Base-by-base conservation (phyloP, 2,797 vertebrate species). In the Arctocebus calabarensis region DNA sequence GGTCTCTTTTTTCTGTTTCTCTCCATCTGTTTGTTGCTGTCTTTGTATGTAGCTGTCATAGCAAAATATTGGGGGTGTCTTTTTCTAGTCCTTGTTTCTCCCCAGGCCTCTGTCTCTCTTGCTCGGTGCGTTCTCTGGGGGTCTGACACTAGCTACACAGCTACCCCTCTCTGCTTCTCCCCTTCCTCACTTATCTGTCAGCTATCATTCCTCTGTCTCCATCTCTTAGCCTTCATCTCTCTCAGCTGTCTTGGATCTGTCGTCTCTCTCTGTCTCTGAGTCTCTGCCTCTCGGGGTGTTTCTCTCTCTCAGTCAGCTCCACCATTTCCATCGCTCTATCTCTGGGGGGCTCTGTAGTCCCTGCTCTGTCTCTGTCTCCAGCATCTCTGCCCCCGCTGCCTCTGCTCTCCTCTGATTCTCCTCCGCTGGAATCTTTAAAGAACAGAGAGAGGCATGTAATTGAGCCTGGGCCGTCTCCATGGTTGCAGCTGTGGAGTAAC, bases 381-480 rank as follows among this genome's bases (percentile, higher is more conserved):
- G 25, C 29, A 0, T n/a, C 78, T 57, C 82, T 40, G 34, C 48
- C 88, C 40, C 78, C 25, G 0, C 82, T 16, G 25, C 34, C 62
- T 64, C 40, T 70, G 68, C 40, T 77, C 74, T 20, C 55, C 52
- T 66, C 66, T 0, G 0, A 2, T n/a, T 93, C 90, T 89, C 88
- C 90, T 94, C 95, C 17, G 0, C 95, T 92, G 89, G 94, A 95
- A 96, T 96, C 96, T 97, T 93, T 88, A 62, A 97, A 88, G 97
- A 97, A 87, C 84, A 84, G 93, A 85, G 79, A 84, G 91, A 96
- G 85, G 96, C 90, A 40, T 96, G 93, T 96, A 94, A 97, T 94
- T 94, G 97, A 94, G 96, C 96, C 57, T 66, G 71, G 91, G 95
- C 90, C 59, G 90, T 97, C 97, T 91, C 97, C 96, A 97, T 97